Conservation (phyloP, 2,113 vertebrate species). For the Ciconia maguari region DNA sequence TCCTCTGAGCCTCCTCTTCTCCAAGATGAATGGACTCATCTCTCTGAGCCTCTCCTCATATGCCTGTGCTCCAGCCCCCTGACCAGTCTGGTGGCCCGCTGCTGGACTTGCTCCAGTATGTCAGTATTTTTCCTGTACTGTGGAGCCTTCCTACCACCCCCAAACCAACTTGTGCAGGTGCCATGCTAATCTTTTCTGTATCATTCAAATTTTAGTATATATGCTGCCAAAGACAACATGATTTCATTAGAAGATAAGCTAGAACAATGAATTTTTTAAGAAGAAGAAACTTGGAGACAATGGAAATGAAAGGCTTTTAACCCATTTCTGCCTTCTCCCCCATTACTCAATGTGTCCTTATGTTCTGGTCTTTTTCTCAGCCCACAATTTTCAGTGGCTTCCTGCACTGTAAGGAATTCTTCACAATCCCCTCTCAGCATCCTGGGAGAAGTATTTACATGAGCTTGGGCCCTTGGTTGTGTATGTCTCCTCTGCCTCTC, state of each 20-base stretch:
- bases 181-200: background rate
- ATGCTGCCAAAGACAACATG: background rate
- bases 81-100: background rate
- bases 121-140: background rate
- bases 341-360: background rate
- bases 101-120: background rate
- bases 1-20: background rate
- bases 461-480: background rate
- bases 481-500: background rate
- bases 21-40: background rate
- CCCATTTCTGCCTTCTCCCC: background rate
- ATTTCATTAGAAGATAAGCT: background rate
- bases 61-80: background rate
- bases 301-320: background rate
- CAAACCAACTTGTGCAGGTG: background rate
- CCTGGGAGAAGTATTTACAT: background rate
- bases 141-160: background rate
- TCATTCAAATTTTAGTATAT: background rate
- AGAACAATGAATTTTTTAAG: background rate
- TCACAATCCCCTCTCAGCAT: background rate
- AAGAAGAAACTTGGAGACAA: background rate
- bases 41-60: background rate
- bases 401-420: background rate
- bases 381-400: background rate
- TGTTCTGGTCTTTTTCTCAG: background rate